These are phyloP conservation scores for Trachymyrmex cornetzi DNA, from an alignment of 1,140 invertebrate species.

Conservation along the genomic window DNA sequence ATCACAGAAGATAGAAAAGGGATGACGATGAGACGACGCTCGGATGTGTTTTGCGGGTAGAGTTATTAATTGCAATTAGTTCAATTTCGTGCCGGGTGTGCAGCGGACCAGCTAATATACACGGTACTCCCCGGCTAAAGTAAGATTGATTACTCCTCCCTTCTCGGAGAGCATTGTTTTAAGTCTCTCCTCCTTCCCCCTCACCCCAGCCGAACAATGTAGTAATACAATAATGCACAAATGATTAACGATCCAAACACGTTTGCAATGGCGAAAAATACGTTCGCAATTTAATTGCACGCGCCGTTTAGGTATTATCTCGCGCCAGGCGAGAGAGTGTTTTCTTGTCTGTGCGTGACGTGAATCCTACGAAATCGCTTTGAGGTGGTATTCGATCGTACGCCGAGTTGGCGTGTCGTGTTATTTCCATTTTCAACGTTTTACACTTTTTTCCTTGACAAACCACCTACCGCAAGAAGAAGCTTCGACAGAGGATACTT, in stretches of 20 bases:
- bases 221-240: conserved; percentile 40
- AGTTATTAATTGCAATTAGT: conserved; percentile 62
- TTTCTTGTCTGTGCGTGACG: neutral
- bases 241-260: conserved; percentile 53
- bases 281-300: conserved; percentile 7
- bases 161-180: conserved; percentile 55
- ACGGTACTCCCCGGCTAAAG: conserved; percentile 51
- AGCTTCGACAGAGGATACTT: neutral
- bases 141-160: conserved; percentile 61
- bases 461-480: neutral
- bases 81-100: conserved; percentile 22
- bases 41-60: conserved; percentile 21
- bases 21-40: conserved; percentile 30
- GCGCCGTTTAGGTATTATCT: neutral
- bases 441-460: neutral
- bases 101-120: conserved; percentile 44
- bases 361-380: conserved; percentile 12
- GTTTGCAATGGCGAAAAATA: conserved; percentile 27
- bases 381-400: neutral
- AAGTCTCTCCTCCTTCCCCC: neutral
- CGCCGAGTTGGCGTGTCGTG: no score
- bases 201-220: conserved; percentile 28
- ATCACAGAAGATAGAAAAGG: conserved; percentile 73
- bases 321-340: neutral
- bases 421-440: neutral